Conservation (phyloP, 1,140 invertebrate genomes). For the Psix sp. region DNA sequence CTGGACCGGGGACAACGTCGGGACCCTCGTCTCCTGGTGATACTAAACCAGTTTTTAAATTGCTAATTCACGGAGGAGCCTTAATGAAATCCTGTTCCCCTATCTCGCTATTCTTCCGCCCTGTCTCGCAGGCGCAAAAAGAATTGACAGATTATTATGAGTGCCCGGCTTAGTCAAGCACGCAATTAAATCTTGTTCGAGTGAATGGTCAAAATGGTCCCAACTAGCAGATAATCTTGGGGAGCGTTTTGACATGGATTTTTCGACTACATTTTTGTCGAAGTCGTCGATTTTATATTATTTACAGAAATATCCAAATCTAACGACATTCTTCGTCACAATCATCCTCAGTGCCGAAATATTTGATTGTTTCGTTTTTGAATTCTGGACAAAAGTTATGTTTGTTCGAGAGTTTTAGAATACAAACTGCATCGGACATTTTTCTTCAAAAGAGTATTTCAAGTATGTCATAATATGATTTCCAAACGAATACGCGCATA, state of each 20-base stretch:
- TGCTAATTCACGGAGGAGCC: constrained; percentile 65
- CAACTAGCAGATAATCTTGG: too few relatives aligned
- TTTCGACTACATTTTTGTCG: too few relatives aligned
- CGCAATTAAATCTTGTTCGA: constrained; percentile 62
- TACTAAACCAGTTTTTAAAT: constrained; percentile 68
- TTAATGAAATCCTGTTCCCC: constrained; percentile 67
- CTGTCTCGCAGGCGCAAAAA: constrained; percentile 45
- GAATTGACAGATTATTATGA: constrained; percentile 64
- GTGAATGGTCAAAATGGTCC: constrained; percentile 56
- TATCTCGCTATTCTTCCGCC: constrained; percentile 39
- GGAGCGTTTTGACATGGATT: too few relatives aligned
- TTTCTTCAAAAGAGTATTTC: constrained; percentile 9
- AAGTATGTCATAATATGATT: constrained; percentile 21
- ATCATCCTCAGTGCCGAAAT: constrained; percentile 19
- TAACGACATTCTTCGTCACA: constrained; percentile 17
- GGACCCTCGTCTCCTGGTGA: constrained; percentile 43
- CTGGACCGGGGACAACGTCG: constrained; percentile 41
- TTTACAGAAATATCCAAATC: constrained; percentile 20
- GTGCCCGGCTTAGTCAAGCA: constrained; percentile 50
- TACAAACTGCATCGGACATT: constrained; percentile 14
- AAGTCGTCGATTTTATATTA: constrained; percentile 2
- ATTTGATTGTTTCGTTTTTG: constrained; percentile 22
- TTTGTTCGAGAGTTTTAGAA: too few relatives aligned
- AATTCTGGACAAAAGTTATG: constrained; percentile 15
- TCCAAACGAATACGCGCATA: constrained; percentile 11